Percentiles rank a stretch among this genome's conserved stretches.
phyloP scores from a whole-genome alignment of 2,113 vertebrate genomes.

The Megaptera novaeangliae region DNA sequence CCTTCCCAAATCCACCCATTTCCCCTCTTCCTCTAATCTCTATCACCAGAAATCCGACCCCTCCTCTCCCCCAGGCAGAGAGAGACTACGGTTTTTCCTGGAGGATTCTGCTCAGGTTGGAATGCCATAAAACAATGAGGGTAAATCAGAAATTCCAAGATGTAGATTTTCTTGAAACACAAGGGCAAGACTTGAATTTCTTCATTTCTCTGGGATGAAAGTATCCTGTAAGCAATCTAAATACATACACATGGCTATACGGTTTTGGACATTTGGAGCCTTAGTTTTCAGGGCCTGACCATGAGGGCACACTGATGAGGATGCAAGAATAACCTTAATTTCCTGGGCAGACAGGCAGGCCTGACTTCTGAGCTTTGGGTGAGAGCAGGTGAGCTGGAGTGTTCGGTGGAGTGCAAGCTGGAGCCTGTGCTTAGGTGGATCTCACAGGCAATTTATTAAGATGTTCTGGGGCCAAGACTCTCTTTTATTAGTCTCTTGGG shows the following conservation, averaged over 20 bases:
- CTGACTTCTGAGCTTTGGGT: background rate
- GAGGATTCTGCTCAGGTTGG: background rate
- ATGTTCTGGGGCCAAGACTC: background rate
- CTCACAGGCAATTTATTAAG: background rate
- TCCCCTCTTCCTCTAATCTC: background rate
- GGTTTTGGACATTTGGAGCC: background rate
- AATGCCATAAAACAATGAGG: background rate
- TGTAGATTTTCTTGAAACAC: background rate
- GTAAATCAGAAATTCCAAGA: background rate
- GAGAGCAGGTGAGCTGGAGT: background rate
- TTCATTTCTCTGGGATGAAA: background rate
- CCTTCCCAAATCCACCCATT: background rate
- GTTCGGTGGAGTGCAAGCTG: background rate
- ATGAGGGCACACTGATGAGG: background rate
- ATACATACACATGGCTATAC: background rate
- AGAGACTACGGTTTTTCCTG: background rate
- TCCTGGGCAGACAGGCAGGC: background rate
- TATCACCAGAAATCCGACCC: background rate
- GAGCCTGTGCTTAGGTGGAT: background rate
- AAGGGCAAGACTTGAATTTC: background rate
- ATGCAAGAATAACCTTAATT: background rate
- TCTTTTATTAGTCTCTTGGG: background rate
- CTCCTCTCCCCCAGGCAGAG: fast-evolving
- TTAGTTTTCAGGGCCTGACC: background rate
- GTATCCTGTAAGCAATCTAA: background rate